Base-by-base conservation (phyloP, 2,888 invertebrate genomes). In the Lithophane ornitopus region DNA sequence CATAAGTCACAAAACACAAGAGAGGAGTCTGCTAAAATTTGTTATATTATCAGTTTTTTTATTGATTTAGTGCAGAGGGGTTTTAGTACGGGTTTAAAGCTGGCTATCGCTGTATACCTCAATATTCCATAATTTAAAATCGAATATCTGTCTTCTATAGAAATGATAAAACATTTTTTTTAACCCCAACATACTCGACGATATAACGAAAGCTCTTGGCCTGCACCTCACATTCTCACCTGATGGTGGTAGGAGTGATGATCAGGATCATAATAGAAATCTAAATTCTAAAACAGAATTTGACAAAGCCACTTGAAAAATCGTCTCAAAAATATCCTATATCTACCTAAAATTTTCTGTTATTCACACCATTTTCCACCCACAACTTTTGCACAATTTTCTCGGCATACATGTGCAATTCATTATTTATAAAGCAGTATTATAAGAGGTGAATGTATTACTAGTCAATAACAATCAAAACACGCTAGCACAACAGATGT, bases 391-490 rank as follows among this genome's bases (percentile, higher is more conserved):
- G 12, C 66, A 80, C 68, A 59, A 39, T 71, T 76, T 81, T 81
- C 71, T 75, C 46, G 28, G 2, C 73, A 65, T 44, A 68, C 74
- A 68, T 65, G 14, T 76, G 74, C 69, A 72, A 56, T 62, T 61
- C 1, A 73, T 68, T 79, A 67, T 84, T 61, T 70, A 56, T 26
- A 74, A 73, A 83, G 63, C 76, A 70, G 58, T 59, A 28, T 71
- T 71, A 69, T 54, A 54, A 67, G 82, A 85, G 89, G 90, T 89
- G 85, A 89, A 85, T 80, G 89, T 82, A 87, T 83, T 66, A 70
- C 88, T 84, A 66, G 72, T 74, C 70, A 78, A 84, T 81, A 81
- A 85, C 86, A 91, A 90, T 91, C 91, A 91, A 90, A 90, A 90
- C 91, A 88, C 85, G 87, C 78, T 87, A 80, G 83, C 81, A 61